phyloP scores from a whole-genome alignment of 2,797 vertebrate genomes.

The Molossus molossus region DNA sequence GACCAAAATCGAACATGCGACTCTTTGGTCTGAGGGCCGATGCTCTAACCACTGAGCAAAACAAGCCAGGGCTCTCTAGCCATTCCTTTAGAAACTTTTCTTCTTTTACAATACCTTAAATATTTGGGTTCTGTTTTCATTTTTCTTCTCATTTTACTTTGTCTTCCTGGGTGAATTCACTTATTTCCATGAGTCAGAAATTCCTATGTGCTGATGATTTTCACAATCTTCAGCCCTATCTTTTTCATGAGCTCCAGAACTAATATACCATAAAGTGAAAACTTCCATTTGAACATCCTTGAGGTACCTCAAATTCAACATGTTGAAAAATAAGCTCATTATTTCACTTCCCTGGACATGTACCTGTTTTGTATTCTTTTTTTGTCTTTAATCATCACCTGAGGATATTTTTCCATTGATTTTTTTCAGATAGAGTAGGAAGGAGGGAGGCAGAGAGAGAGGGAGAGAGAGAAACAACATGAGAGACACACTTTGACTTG shows the following conservation, averaged over 20 bases:
- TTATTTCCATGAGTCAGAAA: background rate
- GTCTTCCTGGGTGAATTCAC: background rate
- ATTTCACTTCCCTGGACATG: background rate
- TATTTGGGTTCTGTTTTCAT: constrained; percentile 8
- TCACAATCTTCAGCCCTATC: background rate
- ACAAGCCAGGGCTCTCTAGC: background rate
- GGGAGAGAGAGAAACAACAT: no score
- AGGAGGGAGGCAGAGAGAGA: no score
- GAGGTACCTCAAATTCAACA: background rate
- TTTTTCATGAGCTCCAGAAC: background rate
- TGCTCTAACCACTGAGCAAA: no score
- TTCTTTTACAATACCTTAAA: background rate
- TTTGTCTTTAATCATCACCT: no score
- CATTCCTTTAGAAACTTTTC: background rate
- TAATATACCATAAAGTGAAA: background rate
- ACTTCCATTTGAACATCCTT: background rate
- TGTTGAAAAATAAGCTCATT: background rate
- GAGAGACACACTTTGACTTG: no score
- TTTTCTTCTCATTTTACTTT: constrained; percentile 1
- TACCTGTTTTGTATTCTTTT: background rate
- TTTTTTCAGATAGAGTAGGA: no score
- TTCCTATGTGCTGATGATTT: background rate
- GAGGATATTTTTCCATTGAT: no score
- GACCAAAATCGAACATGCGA: no score
- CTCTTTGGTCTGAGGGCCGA: no score